A percentile compares a stretch with the other conserved stretches of the same genome.
Evolutionary conservation across 2,113 vertebrate genomes (phyloP).

Genomic region (Mobula birostris): DNA sequence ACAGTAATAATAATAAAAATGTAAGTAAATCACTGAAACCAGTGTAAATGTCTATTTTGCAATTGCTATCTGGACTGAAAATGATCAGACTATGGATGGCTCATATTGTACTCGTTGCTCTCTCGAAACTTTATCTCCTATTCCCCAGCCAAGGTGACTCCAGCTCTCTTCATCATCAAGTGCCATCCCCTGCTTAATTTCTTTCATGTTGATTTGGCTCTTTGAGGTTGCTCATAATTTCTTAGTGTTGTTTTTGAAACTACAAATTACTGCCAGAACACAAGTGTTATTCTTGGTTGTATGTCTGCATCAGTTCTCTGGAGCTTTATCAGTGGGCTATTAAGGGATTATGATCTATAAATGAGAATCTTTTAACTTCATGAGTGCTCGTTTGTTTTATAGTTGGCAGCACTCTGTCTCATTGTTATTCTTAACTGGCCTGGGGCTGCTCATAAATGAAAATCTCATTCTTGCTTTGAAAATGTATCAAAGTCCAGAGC

Average conservation of each 20-base stretch:
- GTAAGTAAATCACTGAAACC: too few species aligned
- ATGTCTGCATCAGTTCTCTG: not conserved
- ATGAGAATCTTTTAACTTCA: slow-evolving; percentile 1
- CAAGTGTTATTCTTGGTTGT: not conserved
- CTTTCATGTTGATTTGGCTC: not conserved
- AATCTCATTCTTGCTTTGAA: not conserved
- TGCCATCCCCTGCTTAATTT: not conserved
- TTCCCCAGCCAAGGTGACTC: too few species aligned
- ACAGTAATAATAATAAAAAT: too few species aligned
- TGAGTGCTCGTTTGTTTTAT: not conserved
- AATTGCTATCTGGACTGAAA: too few species aligned
- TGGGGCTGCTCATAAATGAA: not conserved
- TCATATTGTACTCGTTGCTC: too few species aligned
- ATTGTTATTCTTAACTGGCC: not conserved
- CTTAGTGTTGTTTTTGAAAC: too few species aligned
- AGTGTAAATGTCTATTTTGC: too few species aligned
- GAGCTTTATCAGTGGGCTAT: not conserved
- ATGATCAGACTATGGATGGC: too few species aligned
- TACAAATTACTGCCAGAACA: not conserved
- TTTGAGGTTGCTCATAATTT: not conserved
- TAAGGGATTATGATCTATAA: not conserved
- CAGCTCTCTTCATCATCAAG: too few species aligned
- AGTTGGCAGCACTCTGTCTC: not conserved
- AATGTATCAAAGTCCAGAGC: not conserved
- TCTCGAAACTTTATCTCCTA: too few species aligned